Percentiles rank a stretch among this genome's conserved stretches.
Evolutionary conservation across 2,113 vertebrate species (phyloP).

Genomic region (Triplophysa dalaica): DNA sequence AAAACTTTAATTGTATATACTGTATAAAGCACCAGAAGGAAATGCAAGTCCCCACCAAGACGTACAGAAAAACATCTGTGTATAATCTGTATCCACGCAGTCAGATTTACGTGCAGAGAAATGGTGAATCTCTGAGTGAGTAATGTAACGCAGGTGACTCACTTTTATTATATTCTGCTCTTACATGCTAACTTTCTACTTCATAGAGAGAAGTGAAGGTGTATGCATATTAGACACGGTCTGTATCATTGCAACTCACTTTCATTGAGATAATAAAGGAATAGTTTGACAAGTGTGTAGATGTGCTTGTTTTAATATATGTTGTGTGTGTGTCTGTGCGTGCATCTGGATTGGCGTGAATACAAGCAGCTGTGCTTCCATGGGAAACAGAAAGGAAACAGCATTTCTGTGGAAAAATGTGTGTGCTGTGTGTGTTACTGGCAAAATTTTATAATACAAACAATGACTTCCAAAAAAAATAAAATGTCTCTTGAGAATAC

Average conservation of each 20-base stretch:
- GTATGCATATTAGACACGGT: not conserved
- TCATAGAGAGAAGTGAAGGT: not conserved
- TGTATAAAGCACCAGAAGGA: too few species aligned
- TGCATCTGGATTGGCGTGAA: constrained; percentile 5
- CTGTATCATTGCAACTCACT: not conserved
- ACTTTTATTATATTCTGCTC: not conserved
- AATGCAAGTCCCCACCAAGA: too few species aligned
- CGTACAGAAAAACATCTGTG: too few species aligned
- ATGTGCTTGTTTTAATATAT: not conserved
- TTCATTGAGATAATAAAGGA: not conserved
- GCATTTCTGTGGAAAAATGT: not conserved
- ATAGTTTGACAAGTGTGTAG: not conserved
- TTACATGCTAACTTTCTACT: not conserved
- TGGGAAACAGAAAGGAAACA: constrained; percentile 17
- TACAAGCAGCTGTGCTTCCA: constrained; percentile 34
- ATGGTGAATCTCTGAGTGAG: not conserved
- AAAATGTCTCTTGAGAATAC: too few species aligned
- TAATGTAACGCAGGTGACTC: constrained; percentile 1
- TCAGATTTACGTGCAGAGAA: constrained; percentile 8
- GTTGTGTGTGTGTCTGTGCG: not conserved
- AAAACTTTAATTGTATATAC: too few species aligned
- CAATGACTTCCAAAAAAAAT: too few species aligned
- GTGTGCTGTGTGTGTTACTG: not conserved
- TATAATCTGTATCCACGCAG: not conserved
- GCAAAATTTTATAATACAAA: not conserved